A percentile compares a stretch with the other conserved stretches of the same genome.
Evolutionary conservation across 2,888 invertebrate species (phyloP).

Genomic region (Choreutis nemorana): DNA sequence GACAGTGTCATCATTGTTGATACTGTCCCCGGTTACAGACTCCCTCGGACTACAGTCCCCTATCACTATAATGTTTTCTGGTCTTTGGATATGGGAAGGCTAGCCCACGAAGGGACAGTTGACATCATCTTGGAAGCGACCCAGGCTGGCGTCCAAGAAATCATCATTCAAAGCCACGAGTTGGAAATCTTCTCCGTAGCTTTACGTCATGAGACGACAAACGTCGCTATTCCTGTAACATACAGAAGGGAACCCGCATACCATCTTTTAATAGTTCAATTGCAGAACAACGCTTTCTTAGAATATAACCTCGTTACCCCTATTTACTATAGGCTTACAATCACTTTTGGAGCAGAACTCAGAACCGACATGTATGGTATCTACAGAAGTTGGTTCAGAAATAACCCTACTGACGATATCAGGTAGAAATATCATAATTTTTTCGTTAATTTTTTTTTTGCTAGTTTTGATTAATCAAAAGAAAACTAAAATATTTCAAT

Average conservation of each 20-base stretch:
- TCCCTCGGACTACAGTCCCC: constrained; percentile 60
- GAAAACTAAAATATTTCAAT: too few relatives aligned
- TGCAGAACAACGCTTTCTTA: constrained; percentile 16
- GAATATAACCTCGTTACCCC: constrained; percentile 18
- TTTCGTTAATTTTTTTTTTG: too few relatives aligned
- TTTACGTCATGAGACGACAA: constrained; percentile 28
- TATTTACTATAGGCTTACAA: constrained; percentile 23
- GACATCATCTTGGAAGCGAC: constrained; percentile 34
- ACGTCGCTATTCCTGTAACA: constrained; percentile 10
- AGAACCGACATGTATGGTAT: constrained; percentile 52
- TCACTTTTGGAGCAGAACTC: constrained; percentile 29
- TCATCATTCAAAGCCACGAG: constrained; percentile 39
- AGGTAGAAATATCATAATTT: constrained; percentile 22
- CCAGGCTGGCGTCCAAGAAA: constrained; percentile 25
- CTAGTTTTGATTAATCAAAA: too few relatives aligned
- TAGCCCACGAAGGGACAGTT: constrained; percentile 36
- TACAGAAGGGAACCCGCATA: constrained; percentile 16
- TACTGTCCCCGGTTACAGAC: constrained; percentile 29
- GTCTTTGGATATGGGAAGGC: constrained; percentile 31
- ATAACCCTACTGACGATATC: constrained; percentile 15
- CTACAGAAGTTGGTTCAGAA: constrained; percentile 46
- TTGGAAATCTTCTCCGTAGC: constrained; percentile 30
- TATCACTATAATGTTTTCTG: constrained; percentile 56
- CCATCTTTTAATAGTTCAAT: constrained; percentile 28
- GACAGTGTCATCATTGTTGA: constrained; percentile 8